Base-by-base conservation (phyloP, 1,140 invertebrate genomes). In the Cheumatopsyche charites region DNA sequence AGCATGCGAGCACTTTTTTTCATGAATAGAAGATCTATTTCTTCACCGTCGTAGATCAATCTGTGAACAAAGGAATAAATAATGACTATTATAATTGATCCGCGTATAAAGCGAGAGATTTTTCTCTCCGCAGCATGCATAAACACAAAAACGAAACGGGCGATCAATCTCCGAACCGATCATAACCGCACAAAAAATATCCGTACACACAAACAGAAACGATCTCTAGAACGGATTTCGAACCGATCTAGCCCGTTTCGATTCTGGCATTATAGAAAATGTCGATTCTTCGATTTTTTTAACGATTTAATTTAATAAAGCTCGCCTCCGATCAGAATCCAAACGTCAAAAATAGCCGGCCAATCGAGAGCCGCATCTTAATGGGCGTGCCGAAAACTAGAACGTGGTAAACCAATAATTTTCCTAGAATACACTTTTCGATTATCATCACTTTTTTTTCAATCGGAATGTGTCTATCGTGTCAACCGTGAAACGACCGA, bases 371-470 rank as follows among this genome's bases (percentile, higher is more conserved):
- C 29, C 1, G 12, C 55, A 15, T 23, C 23, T 29, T 41, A 21
- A 68, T 68, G 66, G 68, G 55, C 68, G 68, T 1, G 55, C 36
- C 68, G n/a, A 45, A n/a, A 70, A 62, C 66, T 68, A 62, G 68
- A 70, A 70, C 58, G 61, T 70, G 13, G 58, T 70, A 70, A 72
- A 62, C 67, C 73, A 67, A 67, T 75, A 75, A 75, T 75, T 74
- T 75, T 75, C 70, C 68, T 1, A 71, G 73, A 75, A 75, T 61
- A 72, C 43, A 74, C 58, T 72, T 74, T 63, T 62, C 0, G 43
- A 74, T 71, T 74, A 71, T 74, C 73, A 74, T 72, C 43, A 62
- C 36, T 42, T 69, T 74, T 74, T 74, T 74, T 74, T 49, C 26
- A 36, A 11, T 12, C 17, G 65, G 71, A 73, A 73, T 73, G 71